A percentile compares a stretch with the other conserved stretches of the same genome.
phyloP scores from a whole-genome alignment of 2,888 invertebrate genomes.

The Cephalotes varians region DNA sequence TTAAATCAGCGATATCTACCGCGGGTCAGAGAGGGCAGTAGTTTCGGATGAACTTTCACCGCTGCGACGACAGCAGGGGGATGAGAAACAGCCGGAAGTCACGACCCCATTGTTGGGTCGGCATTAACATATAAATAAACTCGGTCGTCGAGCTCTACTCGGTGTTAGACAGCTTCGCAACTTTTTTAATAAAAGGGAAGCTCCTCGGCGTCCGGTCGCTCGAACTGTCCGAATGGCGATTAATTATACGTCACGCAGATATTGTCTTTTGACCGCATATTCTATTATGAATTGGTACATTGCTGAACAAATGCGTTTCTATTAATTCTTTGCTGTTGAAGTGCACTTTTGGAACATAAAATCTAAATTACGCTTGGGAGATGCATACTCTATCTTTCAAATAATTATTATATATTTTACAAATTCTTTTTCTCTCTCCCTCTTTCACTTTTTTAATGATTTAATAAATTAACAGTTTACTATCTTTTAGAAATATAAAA shows the following conservation, averaged over 20 bases:
- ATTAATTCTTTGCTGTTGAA: not conserved
- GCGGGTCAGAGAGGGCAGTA: slow-evolving; percentile 42
- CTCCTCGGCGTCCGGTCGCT: slow-evolving; percentile 36
- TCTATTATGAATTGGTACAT: slow-evolving; percentile 21
- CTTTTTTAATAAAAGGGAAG: slow-evolving; percentile 69
- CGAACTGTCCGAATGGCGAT: slow-evolving; percentile 52
- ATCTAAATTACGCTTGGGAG: not conserved
- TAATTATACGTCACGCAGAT: slow-evolving; percentile 59
- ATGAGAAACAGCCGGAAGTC: slow-evolving; percentile 65
- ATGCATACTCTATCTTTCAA: not conserved
- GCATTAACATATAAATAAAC: slow-evolving; percentile 72
- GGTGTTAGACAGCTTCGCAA: slow-evolving; percentile 58
- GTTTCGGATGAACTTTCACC: slow-evolving; percentile 72
- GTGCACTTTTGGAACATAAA: not conserved
- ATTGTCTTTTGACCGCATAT: not conserved
- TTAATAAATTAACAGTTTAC: not conserved
- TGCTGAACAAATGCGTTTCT: not conserved
- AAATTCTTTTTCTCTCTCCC: not conserved
- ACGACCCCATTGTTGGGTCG: slow-evolving; percentile 62
- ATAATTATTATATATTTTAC: not conserved
- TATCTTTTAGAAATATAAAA: not conserved
- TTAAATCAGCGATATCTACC: slow-evolving; percentile 76
- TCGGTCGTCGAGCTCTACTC: slow-evolving; percentile 54
- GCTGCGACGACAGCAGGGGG: slow-evolving; percentile 51
- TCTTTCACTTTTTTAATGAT: not conserved